Base-by-base conservation (phyloP, 2,888 invertebrate species). In the Branchinecta sandiegonensis region DNA sequence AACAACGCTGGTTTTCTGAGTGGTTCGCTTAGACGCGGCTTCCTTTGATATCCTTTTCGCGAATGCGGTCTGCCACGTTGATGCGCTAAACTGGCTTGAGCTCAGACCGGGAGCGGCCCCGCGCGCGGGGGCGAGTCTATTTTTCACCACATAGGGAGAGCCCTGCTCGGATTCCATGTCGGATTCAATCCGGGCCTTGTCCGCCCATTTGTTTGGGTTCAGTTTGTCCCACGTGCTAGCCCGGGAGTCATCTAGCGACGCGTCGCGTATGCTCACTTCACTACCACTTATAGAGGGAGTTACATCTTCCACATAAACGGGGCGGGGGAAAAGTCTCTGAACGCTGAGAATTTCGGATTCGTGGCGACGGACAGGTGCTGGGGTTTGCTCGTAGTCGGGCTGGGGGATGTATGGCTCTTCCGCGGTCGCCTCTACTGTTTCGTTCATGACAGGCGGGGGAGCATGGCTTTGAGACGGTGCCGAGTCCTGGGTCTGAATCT, bases 351-450 rank as follows among this genome's bases (percentile, higher is more conserved):
- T 9, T 13, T 23, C 47, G 9, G 50, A 56, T 17, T 14, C 10
- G 13, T 56, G 17, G 12, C 48, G 56, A 13, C 14, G 48, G 37
- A 56, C 50, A 8, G 67, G 65, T 46, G 67, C 48, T 1, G 69
- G 69, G 17, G 65, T 13, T 10, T 67, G 67, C 23, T 67, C 67
- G 56, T 69, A 69, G 65, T 69, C 69, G 8, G 69, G 69, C 11
- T 67, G 67, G 11, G 69, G 69, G 48, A 69, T 69, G 65, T 65
- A 69, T 14, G 69, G 69, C n/a, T 56, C 65, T 64, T 68, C 47
- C 8, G 66, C 8, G 23, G 14, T 64, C 13, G 6, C 14, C 23
- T 17, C 14, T 17, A 37, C 47, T 67, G 46, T n/a, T 12, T 47
- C 23, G 14, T 46, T 23, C 23, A 46, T 63, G 47, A 11, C 13